A percentile compares a stretch with the other conserved stretches of the same genome.
Evolutionary conservation across 2,888 invertebrate species (phyloP).

Genomic region (Notodonta dromedarius): DNA sequence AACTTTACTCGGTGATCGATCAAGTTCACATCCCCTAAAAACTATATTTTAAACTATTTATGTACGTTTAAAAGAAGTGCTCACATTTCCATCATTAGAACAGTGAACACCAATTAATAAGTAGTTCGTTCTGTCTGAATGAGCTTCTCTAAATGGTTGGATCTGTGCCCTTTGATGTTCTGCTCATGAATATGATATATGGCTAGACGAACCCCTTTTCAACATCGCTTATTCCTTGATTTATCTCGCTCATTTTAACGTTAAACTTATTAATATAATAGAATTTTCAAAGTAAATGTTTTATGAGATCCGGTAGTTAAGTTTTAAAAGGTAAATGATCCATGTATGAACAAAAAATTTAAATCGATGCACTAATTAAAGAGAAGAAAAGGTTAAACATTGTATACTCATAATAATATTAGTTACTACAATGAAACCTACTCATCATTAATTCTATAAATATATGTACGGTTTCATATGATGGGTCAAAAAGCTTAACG

Average conservation of each 20-base stretch:
- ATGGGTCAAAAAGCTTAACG: slow-evolving; percentile 56
- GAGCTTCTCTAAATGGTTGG: slow-evolving; percentile 47
- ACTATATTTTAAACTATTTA: slow-evolving; percentile 40
- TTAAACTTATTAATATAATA: slow-evolving; percentile 47
- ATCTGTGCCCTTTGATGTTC: slow-evolving; percentile 59
- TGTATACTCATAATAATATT: too few relatives aligned
- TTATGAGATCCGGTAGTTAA: slow-evolving; percentile 54
- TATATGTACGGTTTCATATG: slow-evolving; percentile 4
- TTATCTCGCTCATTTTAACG: slow-evolving; percentile 48
- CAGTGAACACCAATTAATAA: slow-evolving; percentile 61
- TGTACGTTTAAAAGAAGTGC: slow-evolving; percentile 47
- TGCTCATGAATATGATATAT: slow-evolving; percentile 55
- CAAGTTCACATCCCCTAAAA: slow-evolving; percentile 37
- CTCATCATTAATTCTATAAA: too few relatives aligned
- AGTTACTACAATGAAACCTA: too few relatives aligned
- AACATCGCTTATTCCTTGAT: slow-evolving; percentile 42
- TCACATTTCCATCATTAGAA: slow-evolving; percentile 66
- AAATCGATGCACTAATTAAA: neutral
- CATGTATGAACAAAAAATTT: neutral
- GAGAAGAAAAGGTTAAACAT: neutral
- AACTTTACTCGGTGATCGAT: slow-evolving; percentile 17
- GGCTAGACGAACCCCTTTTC: slow-evolving; percentile 38
- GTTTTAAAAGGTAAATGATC: slow-evolving; percentile 35
- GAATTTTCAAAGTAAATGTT: slow-evolving; percentile 47
- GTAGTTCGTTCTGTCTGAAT: slow-evolving; percentile 40